phyloP scores from a whole-genome alignment of 23 tunicate species.

The Oikopleura dioica region DNA sequence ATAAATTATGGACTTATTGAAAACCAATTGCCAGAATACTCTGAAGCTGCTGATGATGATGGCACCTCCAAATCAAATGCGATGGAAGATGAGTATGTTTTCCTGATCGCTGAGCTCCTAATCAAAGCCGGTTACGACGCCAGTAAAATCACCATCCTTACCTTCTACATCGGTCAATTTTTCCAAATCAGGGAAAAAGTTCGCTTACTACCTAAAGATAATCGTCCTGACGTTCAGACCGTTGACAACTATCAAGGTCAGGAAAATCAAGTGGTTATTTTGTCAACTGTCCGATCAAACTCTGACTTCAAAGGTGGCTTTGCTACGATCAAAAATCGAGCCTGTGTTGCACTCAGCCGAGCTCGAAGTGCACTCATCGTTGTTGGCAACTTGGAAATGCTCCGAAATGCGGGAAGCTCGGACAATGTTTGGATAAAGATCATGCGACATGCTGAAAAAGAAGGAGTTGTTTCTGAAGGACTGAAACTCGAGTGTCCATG shows the following conservation, averaged over 20 bases:
- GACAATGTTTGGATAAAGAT: background rate
- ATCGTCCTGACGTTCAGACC: slow-evolving; percentile 17
- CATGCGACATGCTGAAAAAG: background rate
- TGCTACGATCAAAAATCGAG: slow-evolving; percentile 35
- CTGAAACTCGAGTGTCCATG: background rate
- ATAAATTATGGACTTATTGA: slow-evolving; percentile 27
- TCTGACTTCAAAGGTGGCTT: slow-evolving; percentile 43
- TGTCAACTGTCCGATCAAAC: slow-evolving; percentile 34
- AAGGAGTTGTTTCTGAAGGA: background rate
- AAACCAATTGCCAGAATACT: slow-evolving; percentile 27
- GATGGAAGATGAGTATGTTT: slow-evolving; percentile 41
- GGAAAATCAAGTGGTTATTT: slow-evolving; percentile 62
- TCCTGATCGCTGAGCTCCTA: slow-evolving; percentile 30
- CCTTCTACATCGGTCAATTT: slow-evolving; percentile 24
- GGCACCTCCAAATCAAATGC: slow-evolving; percentile 19
- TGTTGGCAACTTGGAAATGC: background rate
- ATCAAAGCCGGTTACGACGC: slow-evolving; percentile 38
- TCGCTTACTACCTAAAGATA: background rate
- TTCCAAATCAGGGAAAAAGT: slow-evolving; percentile 26
- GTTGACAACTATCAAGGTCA: slow-evolving; percentile 90
- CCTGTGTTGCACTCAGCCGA: slow-evolving; percentile 45
- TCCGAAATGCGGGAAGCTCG: background rate
- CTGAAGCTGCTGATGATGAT: slow-evolving; percentile 22
- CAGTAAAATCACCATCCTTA: slow-evolving; percentile 32
- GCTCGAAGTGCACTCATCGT: background rate